These are phyloP conservation scores for Dynastes tityus DNA, from an alignment of 2,888 invertebrate species.

Conservation along the genomic window DNA sequence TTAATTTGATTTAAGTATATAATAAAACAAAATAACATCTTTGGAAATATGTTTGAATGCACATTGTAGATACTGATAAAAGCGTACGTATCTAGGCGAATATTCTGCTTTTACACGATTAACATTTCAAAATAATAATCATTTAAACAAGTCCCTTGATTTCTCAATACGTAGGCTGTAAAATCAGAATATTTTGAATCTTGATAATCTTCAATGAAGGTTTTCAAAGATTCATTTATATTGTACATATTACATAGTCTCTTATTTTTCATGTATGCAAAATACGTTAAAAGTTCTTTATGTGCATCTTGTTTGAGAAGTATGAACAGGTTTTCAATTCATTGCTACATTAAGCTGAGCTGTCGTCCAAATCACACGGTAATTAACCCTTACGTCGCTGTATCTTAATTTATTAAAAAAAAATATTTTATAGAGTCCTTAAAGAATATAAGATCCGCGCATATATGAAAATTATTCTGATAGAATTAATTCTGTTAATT, in stretches of 20 bases:
- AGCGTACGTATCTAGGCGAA: not conserved
- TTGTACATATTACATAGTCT: not conserved
- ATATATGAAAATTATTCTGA: no score
- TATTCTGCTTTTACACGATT: not conserved
- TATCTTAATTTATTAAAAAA: not conserved
- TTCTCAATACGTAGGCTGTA: not conserved
- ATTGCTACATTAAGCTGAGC: slow-evolving; percentile 32
- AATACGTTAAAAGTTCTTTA: not conserved
- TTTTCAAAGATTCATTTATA: not conserved
- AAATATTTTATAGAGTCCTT: no score
- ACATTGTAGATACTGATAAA: not conserved
- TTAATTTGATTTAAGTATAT: no score
- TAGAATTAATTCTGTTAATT: no score
- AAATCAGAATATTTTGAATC: not conserved
- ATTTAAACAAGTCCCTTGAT: not conserved
- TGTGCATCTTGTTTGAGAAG: slow-evolving; percentile 40
- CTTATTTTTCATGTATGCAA: slow-evolving; percentile 28
- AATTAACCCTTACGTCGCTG: slow-evolving; percentile 22
- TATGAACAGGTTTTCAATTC: slow-evolving; percentile 26
- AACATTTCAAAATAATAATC: not conserved
- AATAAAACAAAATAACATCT: not conserved
- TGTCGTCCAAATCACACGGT: slow-evolving; percentile 44
- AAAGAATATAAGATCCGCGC: no score
- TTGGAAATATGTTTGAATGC: not conserved
- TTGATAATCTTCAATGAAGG: not conserved